These are phyloP conservation scores for Leucophenga varia DNA, from an alignment of 1,140 invertebrate species.

Conservation along the genomic window DNA sequence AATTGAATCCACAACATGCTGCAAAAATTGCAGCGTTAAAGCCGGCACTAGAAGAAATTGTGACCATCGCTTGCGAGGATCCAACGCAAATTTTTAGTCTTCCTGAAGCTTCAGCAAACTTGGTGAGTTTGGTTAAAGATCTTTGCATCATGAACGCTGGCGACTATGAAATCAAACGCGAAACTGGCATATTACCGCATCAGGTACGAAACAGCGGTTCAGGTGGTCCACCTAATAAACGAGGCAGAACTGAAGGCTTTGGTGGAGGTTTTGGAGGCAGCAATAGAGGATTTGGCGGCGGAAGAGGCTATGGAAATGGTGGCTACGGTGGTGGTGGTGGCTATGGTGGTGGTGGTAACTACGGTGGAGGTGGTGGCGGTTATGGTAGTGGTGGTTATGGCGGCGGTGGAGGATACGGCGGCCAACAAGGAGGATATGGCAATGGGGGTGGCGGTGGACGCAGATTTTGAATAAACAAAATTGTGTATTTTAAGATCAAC, in stretches of 20 bases:
- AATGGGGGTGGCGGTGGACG: conserved; percentile 9
- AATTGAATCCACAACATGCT: conserved; percentile 77
- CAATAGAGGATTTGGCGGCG: conserved; percentile 22
- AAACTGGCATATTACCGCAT: conserved; percentile 49
- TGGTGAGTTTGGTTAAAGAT: conserved; percentile 65
- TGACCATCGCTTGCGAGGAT: conserved; percentile 74
- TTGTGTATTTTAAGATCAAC: no score
- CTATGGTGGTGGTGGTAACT: conserved; percentile 6
- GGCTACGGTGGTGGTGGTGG: conserved; percentile 7
- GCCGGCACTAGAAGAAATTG: conserved; percentile 82
- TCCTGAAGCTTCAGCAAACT: conserved; percentile 61
- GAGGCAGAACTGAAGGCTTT: conserved; percentile 27
- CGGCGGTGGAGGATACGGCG: conserved; percentile 33
- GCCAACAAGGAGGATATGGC: conserved; percentile 41
- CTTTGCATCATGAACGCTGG: conserved; percentile 74
- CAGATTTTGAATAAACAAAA: background rate
- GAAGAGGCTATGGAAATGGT: conserved; percentile 23
- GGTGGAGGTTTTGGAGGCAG: conserved; percentile 17
- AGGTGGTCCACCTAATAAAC: conserved; percentile 47
- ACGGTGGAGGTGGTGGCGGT: conserved; percentile 6
- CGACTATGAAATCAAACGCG: conserved; percentile 66
- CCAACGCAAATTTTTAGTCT: conserved; percentile 70
- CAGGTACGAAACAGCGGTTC: conserved; percentile 57
- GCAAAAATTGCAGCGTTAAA: conserved; percentile 81
- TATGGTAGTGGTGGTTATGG: conserved; percentile 5